phyloP scores from a whole-genome alignment of 2,113 vertebrate genomes.

The Egretta garzetta region DNA sequence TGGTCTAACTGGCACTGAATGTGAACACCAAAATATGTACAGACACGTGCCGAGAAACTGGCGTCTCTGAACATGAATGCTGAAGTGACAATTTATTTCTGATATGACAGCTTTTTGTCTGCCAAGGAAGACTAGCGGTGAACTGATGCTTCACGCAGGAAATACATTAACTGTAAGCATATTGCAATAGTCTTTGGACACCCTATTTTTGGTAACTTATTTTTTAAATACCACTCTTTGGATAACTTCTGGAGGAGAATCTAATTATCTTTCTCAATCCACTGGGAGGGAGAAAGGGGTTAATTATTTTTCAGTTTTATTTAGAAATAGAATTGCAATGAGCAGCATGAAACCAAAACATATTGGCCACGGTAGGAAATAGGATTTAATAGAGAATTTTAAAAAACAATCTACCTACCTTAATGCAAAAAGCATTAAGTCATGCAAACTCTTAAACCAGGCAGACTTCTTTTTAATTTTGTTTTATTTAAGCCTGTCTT shows the following conservation, averaged over 20 bases:
- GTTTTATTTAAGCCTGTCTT: background rate
- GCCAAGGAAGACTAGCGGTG: background rate
- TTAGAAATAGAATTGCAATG: background rate
- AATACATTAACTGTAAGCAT: background rate
- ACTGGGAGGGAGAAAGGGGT: background rate
- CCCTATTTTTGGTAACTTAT: background rate
- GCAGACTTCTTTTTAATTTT: background rate
- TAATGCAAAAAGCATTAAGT: background rate
- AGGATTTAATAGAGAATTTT: background rate
- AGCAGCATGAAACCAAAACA: background rate
- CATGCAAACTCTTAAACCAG: background rate
- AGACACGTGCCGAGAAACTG: fast-evolving
- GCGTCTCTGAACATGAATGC: background rate
- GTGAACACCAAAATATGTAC: background rate
- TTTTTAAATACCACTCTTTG: background rate
- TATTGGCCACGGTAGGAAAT: background rate
- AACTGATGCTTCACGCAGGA: background rate
- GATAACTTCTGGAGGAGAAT: background rate
- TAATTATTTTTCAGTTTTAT: background rate
- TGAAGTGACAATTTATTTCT: background rate
- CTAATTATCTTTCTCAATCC: background rate
- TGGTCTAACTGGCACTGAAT: background rate
- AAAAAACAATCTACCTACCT: background rate
- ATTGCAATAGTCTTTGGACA: background rate
- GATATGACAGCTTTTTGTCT: background rate